Evolutionary conservation across 92 coral and sea anemone genomes (phyloP).

Genomic region (Phenganax stokvisi): DNA sequence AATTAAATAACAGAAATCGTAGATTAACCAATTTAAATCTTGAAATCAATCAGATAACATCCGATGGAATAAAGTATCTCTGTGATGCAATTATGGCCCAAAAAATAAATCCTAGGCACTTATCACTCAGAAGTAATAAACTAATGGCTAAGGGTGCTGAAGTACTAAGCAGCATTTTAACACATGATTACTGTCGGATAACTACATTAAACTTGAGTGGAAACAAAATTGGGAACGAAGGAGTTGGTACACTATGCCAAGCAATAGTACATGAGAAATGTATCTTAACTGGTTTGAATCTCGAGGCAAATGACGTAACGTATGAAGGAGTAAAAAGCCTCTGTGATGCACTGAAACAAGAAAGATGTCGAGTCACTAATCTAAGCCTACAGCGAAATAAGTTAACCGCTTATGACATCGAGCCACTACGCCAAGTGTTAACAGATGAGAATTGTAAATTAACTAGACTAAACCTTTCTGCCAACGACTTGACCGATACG

Average conservation of each 20-base stretch:
- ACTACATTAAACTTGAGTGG: not conserved
- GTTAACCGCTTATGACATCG: not conserved
- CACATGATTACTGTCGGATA: not conserved
- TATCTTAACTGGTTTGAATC: constrained; percentile 7
- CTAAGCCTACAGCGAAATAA: constrained; percentile 1
- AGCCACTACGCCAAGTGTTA: not conserved
- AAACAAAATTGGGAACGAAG: not conserved
- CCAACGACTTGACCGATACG: not conserved
- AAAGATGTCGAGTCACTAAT: not conserved
- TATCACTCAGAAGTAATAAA: not conserved
- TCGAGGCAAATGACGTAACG: not conserved
- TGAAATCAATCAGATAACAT: not conserved
- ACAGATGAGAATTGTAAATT: not conserved
- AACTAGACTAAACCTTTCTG: not conserved
- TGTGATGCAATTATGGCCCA: not conserved
- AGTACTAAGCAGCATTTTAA: not conserved
- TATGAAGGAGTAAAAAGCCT: constrained; percentile 7
- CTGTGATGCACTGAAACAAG: not conserved
- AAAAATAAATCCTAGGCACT: not conserved
- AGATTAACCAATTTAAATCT: not conserved
- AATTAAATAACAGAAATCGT: not conserved
- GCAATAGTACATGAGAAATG: constrained; percentile 27
- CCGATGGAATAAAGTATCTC: not conserved
- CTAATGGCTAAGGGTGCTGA: not conserved
- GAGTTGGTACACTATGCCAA: not conserved